These are phyloP conservation scores for Psittacus erithacus DNA, from an alignment of 2,113 vertebrate genomes.

Conservation along the genomic window DNA sequence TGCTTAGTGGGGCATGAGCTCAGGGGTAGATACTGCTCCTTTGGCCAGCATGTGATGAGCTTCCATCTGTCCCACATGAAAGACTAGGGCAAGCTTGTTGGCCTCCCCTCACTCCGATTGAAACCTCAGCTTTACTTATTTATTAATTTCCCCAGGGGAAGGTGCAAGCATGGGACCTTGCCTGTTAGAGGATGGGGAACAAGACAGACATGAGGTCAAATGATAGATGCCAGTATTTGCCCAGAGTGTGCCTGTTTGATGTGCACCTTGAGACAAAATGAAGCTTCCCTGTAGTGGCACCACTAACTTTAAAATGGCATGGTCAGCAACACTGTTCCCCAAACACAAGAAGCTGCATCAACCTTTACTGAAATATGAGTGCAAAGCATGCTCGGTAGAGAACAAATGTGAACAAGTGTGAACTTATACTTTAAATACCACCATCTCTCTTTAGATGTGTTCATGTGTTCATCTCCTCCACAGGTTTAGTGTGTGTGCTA, in stretches of 20 bases:
- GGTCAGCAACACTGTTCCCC: background rate
- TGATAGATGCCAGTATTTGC: background rate
- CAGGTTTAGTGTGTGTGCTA: background rate
- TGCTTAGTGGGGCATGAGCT: background rate
- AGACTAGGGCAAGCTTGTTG: background rate
- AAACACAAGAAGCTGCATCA: background rate
- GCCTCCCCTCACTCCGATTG: background rate
- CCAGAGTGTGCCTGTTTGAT: background rate
- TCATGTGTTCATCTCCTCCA: accelerated
- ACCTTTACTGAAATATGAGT: background rate
- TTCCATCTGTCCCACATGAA: background rate
- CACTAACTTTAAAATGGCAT: accelerated
- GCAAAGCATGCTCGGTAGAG: background rate
- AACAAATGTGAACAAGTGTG: background rate
- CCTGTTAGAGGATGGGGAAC: background rate
- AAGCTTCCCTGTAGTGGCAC: background rate
- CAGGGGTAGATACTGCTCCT: background rate
- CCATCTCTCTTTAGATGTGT: background rate
- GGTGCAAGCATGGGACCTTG: background rate
- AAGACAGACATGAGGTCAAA: background rate
- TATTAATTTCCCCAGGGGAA: background rate
- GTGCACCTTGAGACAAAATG: background rate
- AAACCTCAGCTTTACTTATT: background rate
- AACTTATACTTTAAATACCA: background rate
- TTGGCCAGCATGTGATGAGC: background rate